Conservation (phyloP, 1,140 invertebrate species). For the Octopus sinensis region DNA sequence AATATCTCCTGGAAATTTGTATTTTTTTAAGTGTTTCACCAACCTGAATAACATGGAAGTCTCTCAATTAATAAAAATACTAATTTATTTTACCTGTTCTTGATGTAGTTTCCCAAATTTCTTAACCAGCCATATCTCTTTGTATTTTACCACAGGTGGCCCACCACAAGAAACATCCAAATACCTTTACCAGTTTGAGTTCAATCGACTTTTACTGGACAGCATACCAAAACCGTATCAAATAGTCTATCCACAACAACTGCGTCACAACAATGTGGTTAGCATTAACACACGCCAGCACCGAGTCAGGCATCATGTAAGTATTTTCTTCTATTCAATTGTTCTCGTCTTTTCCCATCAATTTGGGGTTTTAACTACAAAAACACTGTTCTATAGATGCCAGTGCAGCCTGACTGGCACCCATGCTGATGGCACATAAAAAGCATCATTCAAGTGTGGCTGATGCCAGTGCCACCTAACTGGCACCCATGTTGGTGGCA, state of each 20-base stretch:
- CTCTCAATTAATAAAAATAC: background rate
- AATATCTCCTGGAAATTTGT: constrained; percentile 11
- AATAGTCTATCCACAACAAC: constrained; percentile 37
- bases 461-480: no score
- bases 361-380: no score
- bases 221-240: constrained; percentile 34
- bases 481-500: no score
- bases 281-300: constrained; percentile 36
- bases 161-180: constrained; percentile 24
- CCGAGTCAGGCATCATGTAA: constrained; percentile 40
- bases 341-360: no score
- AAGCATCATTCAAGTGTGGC: no score
- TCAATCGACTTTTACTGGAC: constrained; percentile 34
- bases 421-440: no score
- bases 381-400: no score
- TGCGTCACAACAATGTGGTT: constrained; percentile 28
- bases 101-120: background rate
- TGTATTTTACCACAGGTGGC: constrained; percentile 8
- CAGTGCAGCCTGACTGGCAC: no score
- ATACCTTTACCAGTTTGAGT: constrained; percentile 30
- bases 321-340: background rate
- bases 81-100: no score
- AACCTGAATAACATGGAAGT: background rate
- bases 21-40: background rate
- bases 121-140: background rate